Conservation (phyloP, 2,797 vertebrate genomes). For the Rhinoraja longicauda region DNA sequence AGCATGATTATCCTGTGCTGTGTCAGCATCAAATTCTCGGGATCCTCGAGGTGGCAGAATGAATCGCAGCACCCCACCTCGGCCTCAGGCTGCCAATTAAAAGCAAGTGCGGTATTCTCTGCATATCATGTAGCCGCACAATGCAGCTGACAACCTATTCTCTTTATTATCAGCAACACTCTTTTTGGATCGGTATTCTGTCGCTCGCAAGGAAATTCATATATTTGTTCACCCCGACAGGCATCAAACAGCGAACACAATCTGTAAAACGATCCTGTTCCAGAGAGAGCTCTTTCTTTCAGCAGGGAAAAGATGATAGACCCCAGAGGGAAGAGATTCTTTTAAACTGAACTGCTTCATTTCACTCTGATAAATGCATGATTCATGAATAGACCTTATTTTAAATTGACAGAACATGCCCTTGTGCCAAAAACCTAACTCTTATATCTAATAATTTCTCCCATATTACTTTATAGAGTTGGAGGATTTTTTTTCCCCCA, state of each 20-base stretch:
- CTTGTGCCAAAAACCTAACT: neutral
- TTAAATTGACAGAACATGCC: constrained; percentile 30
- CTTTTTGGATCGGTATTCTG: neutral
- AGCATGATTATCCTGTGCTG: neutral
- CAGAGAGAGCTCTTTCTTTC: neutral
- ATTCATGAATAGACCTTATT: constrained; percentile 35
- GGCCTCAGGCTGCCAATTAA: constrained; percentile 16
- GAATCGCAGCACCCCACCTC: neutral
- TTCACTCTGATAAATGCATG: constrained; percentile 31
- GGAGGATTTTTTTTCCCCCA: neutral
- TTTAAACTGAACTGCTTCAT: constrained; percentile 31
- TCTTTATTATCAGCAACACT: neutral
- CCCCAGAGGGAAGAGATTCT: neutral
- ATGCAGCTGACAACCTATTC: neutral
- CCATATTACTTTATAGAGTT: neutral
- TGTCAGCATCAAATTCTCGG: neutral
- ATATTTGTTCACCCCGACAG: constrained; percentile 26
- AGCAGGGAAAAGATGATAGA: constrained; percentile 36
- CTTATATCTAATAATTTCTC: constrained; percentile 5
- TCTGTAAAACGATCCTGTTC: constrained; percentile 29
- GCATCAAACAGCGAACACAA: constrained; percentile 19
- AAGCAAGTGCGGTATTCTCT: neutral
- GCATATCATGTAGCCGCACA: neutral
- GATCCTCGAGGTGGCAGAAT: neutral
- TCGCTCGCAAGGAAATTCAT: neutral